Evolutionary conservation across 2,888 invertebrate genomes (phyloP).

Genomic region (Molorchus minor): DNA sequence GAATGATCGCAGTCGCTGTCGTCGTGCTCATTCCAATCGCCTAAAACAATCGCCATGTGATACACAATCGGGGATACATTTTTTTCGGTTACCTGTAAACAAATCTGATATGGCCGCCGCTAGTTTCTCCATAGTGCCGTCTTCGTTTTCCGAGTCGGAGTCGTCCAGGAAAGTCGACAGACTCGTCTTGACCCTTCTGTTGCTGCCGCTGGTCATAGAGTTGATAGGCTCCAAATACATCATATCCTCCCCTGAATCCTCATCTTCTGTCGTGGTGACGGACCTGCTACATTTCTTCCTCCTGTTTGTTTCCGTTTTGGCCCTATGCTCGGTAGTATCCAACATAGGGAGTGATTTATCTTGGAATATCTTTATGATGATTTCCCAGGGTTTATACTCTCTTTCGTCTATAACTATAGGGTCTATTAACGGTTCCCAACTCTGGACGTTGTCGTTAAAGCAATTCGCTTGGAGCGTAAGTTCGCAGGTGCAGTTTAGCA

Average conservation of each 20-base stretch:
- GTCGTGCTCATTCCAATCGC: conserved; percentile 62
- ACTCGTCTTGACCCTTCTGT: conserved; percentile 63
- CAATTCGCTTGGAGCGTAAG: conserved; percentile 64
- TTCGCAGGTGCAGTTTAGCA: conserved; percentile 59
- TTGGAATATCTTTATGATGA: conserved; percentile 71
- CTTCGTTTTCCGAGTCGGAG: conserved; percentile 80
- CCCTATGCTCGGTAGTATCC: conserved; percentile 48
- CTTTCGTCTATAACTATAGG: conserved; percentile 75
- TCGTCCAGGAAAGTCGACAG: conserved; percentile 69
- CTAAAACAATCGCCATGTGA: conserved; percentile 42
- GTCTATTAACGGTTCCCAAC: conserved; percentile 88
- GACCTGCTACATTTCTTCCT: conserved; percentile 49
- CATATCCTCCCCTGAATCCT: conserved; percentile 62
- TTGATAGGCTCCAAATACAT: conserved; percentile 60
- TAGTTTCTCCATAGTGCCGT: conserved; percentile 74
- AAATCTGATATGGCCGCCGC: conserved; percentile 79
- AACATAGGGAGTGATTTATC: conserved; percentile 60
- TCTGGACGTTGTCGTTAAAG: conserved; percentile 59
- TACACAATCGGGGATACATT: too few species aligned
- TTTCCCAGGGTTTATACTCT: conserved; percentile 76
- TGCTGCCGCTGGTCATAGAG: conserved; percentile 52
- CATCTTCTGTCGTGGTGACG: conserved; percentile 57
- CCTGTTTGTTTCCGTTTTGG: conserved; percentile 40
- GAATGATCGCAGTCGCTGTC: conserved; percentile 64
- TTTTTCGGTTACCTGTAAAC: conserved; percentile 71